These are phyloP conservation scores for Chloroceryle inda DNA, from an alignment of 2,797 vertebrate genomes.

Conservation along the genomic window DNA sequence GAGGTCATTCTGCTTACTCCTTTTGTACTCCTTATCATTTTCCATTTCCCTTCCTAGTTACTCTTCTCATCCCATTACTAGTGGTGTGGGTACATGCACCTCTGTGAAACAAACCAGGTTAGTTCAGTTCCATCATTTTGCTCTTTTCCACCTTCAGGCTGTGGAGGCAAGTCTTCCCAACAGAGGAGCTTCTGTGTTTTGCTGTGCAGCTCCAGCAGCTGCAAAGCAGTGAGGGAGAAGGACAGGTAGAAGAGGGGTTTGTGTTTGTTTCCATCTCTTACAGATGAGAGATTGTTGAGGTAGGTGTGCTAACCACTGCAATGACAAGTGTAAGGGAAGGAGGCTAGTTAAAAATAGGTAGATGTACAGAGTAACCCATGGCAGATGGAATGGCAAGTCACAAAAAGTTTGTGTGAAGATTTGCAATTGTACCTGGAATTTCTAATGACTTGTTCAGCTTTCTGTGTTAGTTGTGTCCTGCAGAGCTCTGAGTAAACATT, in stretches of 20 bases:
- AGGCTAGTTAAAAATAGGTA: not conserved
- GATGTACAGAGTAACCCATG: not conserved
- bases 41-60: not conserved
- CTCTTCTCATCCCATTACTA: not conserved
- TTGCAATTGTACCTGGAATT: not conserved
- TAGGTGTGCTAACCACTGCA: not conserved
- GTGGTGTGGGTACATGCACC: not conserved
- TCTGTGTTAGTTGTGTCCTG: not conserved
- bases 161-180: not conserved
- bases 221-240: not conserved
- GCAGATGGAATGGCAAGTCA: not conserved
- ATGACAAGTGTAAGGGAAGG: not conserved
- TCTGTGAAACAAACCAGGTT: not conserved
- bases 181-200: not conserved
- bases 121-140: not conserved
- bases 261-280: not conserved
- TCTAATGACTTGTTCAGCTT: not conserved
- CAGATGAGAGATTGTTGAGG: not conserved
- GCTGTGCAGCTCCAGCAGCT: not conserved
- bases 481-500: not conserved
- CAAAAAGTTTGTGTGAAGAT: not conserved
- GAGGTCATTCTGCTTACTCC: not conserved
- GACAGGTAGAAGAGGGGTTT: not conserved
- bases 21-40: constrained; percentile 13
- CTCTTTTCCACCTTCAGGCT: not conserved